These are phyloP conservation scores for Bergia puertoricense DNA, from an alignment of 92 coral and sea anemone genomes.

Conservation along the genomic window DNA sequence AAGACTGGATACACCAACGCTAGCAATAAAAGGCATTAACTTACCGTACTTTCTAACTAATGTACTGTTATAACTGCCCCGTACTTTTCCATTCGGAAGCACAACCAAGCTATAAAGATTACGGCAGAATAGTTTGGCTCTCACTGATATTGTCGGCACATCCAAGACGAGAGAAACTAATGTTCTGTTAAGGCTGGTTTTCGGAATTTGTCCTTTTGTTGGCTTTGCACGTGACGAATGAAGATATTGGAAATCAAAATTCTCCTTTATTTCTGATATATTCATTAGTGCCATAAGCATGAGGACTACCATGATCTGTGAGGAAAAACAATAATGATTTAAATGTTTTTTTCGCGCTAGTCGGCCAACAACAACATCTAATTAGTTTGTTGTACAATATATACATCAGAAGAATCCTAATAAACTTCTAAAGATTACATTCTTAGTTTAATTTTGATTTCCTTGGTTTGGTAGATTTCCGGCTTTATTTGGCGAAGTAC, in stretches of 20 bases:
- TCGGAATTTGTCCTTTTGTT: background rate
- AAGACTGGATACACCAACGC: background rate
- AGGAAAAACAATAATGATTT: background rate
- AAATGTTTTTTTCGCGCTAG: too few species aligned
- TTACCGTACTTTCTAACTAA: conserved; percentile 15
- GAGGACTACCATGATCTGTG: conserved; percentile 1
- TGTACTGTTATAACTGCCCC: conserved; percentile 10
- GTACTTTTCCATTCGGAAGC: conserved; percentile 24
- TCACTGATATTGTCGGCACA: conserved; percentile 24
- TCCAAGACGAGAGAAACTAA: background rate
- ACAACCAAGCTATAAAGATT: conserved; percentile 27
- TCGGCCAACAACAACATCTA: too few species aligned
- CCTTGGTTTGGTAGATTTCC: too few species aligned
- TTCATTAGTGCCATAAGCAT: conserved; percentile 8
- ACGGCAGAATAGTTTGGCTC: conserved; percentile 16
- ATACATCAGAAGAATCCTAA: too few species aligned
- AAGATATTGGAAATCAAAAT: background rate
- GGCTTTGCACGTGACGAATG: background rate
- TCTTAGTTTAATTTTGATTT: too few species aligned
- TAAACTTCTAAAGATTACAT: too few species aligned
- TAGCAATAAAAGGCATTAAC: background rate
- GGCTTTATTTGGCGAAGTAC: too few species aligned
- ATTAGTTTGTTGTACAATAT: background rate
- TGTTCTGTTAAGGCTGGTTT: background rate
- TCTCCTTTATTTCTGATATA: background rate